phyloP scores from a whole-genome alignment of 1,140 invertebrate genomes.

The Apis florea region DNA sequence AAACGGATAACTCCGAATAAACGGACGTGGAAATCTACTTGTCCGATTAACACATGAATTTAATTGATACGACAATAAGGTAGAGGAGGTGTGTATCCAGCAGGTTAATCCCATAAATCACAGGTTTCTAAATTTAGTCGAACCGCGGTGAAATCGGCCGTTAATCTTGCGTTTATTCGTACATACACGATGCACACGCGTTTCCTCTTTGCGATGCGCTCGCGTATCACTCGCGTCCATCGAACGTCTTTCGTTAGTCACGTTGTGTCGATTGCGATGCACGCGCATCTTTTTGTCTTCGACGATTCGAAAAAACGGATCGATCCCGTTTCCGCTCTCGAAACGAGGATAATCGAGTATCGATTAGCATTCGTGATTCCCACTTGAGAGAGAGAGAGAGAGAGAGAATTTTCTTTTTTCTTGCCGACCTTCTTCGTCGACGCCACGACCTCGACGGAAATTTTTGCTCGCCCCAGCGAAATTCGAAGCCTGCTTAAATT shows the following conservation, averaged over 20 bases:
- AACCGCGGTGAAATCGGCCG: conserved; percentile 32
- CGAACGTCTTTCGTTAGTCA: conserved; percentile 33
- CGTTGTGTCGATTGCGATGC: conserved; percentile 21
- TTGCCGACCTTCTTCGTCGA: not conserved
- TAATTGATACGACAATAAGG: conserved; percentile 24
- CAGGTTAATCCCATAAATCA: conserved; percentile 23
- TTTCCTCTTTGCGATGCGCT: not conserved
- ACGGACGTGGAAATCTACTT: not conserved
- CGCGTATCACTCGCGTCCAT: conserved; percentile 32
- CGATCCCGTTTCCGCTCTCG: not conserved
- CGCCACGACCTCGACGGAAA: not conserved
- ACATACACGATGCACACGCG: conserved; percentile 2
- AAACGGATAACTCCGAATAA: not conserved
- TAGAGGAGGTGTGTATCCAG: not conserved
- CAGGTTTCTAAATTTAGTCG: conserved; percentile 40
- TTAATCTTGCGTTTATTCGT: conserved; percentile 49
- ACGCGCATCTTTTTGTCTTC: not conserved
- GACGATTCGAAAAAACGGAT: not conserved
- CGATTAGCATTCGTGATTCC: not conserved
- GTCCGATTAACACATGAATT: conserved; percentile 11
- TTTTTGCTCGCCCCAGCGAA: not conserved
- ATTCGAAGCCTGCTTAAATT: not conserved
- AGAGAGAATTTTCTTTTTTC: not conserved
- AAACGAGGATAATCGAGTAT: no score
- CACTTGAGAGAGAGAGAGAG: not conserved